Conservation (phyloP, 2,888 invertebrate species). For the Drosophila austrosaltans region DNA sequence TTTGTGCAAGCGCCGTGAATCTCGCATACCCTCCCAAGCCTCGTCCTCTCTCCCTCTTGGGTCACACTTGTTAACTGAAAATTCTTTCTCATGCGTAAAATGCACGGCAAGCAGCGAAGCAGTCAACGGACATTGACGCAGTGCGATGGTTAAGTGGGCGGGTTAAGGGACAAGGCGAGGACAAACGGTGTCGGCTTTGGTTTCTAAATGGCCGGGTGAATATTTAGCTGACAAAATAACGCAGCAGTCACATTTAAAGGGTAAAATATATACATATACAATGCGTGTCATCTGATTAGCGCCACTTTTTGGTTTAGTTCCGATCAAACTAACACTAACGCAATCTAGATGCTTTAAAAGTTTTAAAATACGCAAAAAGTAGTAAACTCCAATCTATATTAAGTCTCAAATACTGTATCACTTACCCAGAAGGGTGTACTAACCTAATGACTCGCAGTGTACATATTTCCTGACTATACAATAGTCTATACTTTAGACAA, state of each 20-base stretch:
- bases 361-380: no score
- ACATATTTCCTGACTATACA: neutral
- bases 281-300: no score
- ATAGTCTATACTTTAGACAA: conserved; percentile 2
- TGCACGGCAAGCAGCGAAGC: conserved; percentile 71
- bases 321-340: no score
- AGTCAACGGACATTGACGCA: conserved; percentile 64
- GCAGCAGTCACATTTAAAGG: neutral
- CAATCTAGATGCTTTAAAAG: no score
- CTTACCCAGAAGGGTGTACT: no score
- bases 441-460: no score
- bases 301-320: no score
- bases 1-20: conserved; percentile 37
- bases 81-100: conserved; percentile 78
- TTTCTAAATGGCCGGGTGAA: conserved; percentile 21
- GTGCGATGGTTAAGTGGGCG: conserved; percentile 36
- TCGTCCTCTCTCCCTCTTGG: conserved; percentile 11
- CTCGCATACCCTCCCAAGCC: neutral
- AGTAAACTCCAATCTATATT: no score
- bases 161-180: neutral
- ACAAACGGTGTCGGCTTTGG: neutral
- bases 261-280: neutral
- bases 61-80: conserved; percentile 70
- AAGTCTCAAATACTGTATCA: no score
- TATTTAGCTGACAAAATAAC: neutral